These are phyloP conservation scores for Clanis bilineata DNA, from an alignment of 2,888 invertebrate genomes.

Conservation along the genomic window DNA sequence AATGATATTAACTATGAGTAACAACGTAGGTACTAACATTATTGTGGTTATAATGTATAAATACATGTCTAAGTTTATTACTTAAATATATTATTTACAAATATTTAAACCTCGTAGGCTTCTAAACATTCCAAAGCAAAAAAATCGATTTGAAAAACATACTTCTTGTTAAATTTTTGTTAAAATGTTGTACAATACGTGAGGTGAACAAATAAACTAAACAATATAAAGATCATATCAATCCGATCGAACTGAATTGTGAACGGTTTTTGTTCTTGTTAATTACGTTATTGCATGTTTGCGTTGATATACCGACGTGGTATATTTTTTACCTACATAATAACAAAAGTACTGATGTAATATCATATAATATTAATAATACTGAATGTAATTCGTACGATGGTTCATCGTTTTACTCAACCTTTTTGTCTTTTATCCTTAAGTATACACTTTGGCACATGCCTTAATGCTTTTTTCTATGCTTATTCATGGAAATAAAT, in stretches of 20 bases:
- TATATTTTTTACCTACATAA: not conserved
- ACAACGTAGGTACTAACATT: not conserved
- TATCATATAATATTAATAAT: not conserved
- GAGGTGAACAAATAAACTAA: not conserved
- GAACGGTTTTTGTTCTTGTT: not conserved
- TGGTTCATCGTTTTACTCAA: not conserved
- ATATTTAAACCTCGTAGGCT: not conserved
- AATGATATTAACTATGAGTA: not conserved
- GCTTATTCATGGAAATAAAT: too few species aligned
- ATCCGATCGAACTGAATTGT: not conserved
- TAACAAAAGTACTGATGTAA: not conserved
- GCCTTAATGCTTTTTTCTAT: not conserved
- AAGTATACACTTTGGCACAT: not conserved
- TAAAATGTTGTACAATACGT: too few species aligned
- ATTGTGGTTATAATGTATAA: slow-evolving; percentile 2
- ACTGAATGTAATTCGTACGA: not conserved
- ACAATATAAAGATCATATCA: not conserved
- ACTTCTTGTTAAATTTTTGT: not conserved
- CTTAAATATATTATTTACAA: not conserved
- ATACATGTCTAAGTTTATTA: too few species aligned
- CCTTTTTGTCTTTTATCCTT: too few species aligned
- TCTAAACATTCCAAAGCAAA: not conserved
- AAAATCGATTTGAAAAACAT: too few species aligned
- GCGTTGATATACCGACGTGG: not conserved
- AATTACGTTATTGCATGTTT: slow-evolving; percentile 2